phyloP scores from a whole-genome alignment of 2,888 invertebrate genomes.

The Gnatocerus cornutus region DNA sequence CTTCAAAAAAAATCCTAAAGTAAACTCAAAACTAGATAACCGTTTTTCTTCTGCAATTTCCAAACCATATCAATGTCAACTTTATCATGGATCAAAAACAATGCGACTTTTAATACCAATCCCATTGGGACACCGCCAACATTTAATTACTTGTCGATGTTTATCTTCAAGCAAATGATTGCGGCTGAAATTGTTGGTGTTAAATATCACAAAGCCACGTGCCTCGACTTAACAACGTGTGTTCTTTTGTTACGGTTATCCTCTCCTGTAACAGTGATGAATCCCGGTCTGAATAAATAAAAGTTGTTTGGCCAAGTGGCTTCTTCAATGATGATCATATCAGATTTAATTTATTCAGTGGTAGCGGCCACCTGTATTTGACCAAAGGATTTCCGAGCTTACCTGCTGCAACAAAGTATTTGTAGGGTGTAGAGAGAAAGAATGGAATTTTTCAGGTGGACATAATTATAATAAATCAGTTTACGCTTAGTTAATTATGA shows the following conservation, averaged over 20 bases:
- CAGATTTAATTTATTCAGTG: conserved; percentile 46
- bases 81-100: too few species aligned
- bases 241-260: conserved; percentile 43
- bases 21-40: too few species aligned
- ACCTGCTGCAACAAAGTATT: conserved; percentile 21
- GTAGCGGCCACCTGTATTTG: conserved; percentile 46
- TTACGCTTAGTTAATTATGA: conserved; percentile 14
- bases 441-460: conserved; percentile 24
- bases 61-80: too few species aligned
- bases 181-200: conserved; percentile 59
- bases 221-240: conserved; percentile 57
- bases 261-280: conserved; percentile 32
- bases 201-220: conserved; percentile 65
- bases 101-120: too few species aligned
- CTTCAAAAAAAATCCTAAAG: neutral
- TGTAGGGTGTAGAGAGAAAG: neutral
- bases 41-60: too few species aligned
- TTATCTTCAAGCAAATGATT: conserved; percentile 46
- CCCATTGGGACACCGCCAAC: conserved; percentile 1
- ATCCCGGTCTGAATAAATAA: conserved; percentile 44
- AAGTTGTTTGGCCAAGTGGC: conserved; percentile 50
- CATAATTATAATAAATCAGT: conserved; percentile 14
- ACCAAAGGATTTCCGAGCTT: conserved; percentile 35
- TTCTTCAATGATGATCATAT: conserved; percentile 37
- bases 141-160: conserved; percentile 37